A percentile compares a stretch with the other conserved stretches of the same genome.
These are phyloP conservation scores for Ditylenchus weischeri DNA, from an alignment of 2,888 invertebrate genomes.

Conservation along the genomic window DNA sequence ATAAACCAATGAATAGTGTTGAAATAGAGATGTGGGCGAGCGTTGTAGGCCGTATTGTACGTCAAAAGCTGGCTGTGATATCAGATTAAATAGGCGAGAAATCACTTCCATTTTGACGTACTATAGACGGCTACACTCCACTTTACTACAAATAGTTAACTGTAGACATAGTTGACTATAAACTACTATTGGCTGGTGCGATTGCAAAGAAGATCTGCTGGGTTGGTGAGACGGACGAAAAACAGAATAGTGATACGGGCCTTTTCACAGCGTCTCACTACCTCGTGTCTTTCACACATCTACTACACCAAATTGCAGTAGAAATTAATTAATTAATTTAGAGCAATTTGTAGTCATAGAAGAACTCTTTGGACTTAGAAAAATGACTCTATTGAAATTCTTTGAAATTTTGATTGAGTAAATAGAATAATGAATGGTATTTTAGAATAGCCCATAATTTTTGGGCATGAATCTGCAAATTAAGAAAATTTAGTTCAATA, in stretches of 20 bases:
- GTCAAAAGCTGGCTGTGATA: slow-evolving; percentile 46
- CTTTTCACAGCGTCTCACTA: slow-evolving; percentile 41
- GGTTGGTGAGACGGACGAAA: slow-evolving; percentile 34
- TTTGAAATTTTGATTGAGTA: too few relatives aligned
- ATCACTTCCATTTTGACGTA: slow-evolving; percentile 41
- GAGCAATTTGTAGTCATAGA: too few relatives aligned
- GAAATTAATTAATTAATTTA: too few relatives aligned
- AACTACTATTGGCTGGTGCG: neutral
- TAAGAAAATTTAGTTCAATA: too few relatives aligned
- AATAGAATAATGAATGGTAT: too few relatives aligned
- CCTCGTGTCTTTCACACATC: slow-evolving; percentile 42
- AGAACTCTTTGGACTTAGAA: too few relatives aligned
- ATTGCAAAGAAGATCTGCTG: too few relatives aligned
- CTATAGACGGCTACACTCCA: slow-evolving; percentile 15
- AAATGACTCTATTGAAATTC: too few relatives aligned
- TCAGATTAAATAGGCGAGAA: slow-evolving; percentile 34
- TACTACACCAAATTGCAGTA: too few relatives aligned
- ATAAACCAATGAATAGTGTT: neutral
- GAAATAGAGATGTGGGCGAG: neutral
- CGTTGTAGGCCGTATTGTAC: slow-evolving; percentile 27
- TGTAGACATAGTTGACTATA: neutral
- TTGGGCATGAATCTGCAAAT: too few relatives aligned
- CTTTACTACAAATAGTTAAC: slow-evolving; percentile 6
- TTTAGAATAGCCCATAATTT: too few relatives aligned
- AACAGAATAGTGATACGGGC: slow-evolving; percentile 45